Evolutionary conservation across 2,888 invertebrate species (phyloP).

Genomic region (Tachystola acroxantha): DNA sequence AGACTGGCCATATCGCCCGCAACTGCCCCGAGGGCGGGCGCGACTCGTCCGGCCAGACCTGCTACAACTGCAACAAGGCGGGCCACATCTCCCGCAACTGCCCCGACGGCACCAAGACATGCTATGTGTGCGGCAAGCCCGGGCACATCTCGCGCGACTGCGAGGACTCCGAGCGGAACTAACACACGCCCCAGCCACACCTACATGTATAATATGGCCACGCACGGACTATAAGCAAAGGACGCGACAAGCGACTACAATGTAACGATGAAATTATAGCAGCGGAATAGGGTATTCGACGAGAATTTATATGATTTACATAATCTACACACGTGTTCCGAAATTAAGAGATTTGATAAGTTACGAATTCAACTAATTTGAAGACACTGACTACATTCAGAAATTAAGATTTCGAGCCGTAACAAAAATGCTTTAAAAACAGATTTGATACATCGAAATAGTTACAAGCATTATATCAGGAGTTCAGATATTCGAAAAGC

Average conservation of each 20-base stretch:
- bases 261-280: slow-evolving; percentile 64
- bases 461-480: too few relatives aligned
- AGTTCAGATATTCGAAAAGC: too few relatives aligned
- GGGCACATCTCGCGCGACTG: slow-evolving; percentile 95
- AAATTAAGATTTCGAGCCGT: too few relatives aligned
- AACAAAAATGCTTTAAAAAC: too few relatives aligned
- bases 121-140: slow-evolving; percentile 95
- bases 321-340: too few relatives aligned
- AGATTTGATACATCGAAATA: too few relatives aligned
- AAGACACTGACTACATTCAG: too few relatives aligned
- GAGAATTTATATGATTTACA: too few relatives aligned
- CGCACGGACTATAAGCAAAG: slow-evolving; percentile 77
- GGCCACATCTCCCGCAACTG: slow-evolving; percentile 94
- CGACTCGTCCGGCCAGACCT: slow-evolving; percentile 85
- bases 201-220: slow-evolving; percentile 73
- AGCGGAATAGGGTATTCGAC: too few relatives aligned
- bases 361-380: too few relatives aligned
- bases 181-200: slow-evolving; percentile 39
- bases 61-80: slow-evolving; percentile 96
- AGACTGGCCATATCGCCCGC: slow-evolving; percentile 94
- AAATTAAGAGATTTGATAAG: too few relatives aligned
- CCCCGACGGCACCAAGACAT: slow-evolving; percentile 91
- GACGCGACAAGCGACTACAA: slow-evolving; percentile 62
- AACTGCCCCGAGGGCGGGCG: slow-evolving; percentile 87
- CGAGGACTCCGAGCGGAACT: slow-evolving; percentile 86